These are phyloP conservation scores for Toxotes lorentzi DNA, from an alignment of 2,797 vertebrate genomes.

Conservation along the genomic window DNA sequence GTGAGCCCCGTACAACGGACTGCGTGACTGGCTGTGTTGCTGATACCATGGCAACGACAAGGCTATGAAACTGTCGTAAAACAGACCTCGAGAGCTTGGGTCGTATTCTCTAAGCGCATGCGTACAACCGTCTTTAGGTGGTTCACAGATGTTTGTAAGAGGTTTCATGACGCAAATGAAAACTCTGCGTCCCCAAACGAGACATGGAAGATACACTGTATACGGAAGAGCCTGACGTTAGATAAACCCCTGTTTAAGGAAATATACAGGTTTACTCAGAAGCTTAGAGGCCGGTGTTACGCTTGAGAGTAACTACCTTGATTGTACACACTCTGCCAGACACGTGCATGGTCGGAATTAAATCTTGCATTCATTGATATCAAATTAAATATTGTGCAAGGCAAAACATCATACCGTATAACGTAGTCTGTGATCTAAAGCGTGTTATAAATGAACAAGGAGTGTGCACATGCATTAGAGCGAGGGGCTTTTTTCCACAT, in stretches of 20 bases:
- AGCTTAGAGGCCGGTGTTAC: neutral
- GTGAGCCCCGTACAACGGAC: neutral
- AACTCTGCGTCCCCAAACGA: neutral
- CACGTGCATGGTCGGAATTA: neutral
- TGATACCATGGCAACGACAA: constrained; percentile 30
- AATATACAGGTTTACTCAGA: neutral
- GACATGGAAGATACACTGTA: neutral
- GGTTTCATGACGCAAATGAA: neutral
- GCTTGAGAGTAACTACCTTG: neutral
- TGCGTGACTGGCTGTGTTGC: neutral
- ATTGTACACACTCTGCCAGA: neutral
- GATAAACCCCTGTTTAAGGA: neutral
- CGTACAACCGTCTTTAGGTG: neutral
- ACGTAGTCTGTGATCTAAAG: neutral
- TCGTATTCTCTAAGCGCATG: constrained; percentile 24
- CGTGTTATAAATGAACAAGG: too few relatives aligned
- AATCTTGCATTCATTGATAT: neutral
- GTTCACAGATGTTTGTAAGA: too few relatives aligned
- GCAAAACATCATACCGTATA: neutral
- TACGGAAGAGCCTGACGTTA: neutral
- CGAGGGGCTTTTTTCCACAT: neutral
- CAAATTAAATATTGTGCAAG: neutral
- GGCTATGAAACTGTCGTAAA: constrained; percentile 13
- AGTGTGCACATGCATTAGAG: neutral
- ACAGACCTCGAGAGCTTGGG: neutral